Base-by-base conservation (phyloP, 2,113 vertebrate genomes). In the Atractosteus spatula region DNA sequence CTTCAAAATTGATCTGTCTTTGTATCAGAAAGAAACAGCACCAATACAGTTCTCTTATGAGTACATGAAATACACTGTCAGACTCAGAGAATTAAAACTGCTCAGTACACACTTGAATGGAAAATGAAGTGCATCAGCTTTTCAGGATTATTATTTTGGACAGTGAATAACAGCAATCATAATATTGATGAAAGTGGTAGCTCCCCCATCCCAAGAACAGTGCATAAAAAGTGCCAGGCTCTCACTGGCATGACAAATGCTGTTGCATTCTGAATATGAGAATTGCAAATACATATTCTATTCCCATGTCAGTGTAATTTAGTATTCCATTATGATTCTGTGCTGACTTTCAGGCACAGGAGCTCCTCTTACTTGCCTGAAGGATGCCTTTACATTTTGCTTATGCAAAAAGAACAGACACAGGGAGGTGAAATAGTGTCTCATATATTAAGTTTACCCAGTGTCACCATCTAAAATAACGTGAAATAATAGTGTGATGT, bases 291-390 rank as follows among this genome's bases (percentile, higher is more conserved):
- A 86, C 82, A 83, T 89, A 83, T 87, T 87, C 74, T 64, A 80
- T 73, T 80, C 66, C 72, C 76, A 73, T 74, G 78, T 86, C 81
- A 70, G 82, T 74, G 85, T 89, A 82, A 89, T 89, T 85, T 89
- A 84, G 74, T 84, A 84, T 87, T 88, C 82, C 85, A 90, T 90
- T 88, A 89, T 70, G 59, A 80, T 66, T 71, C 2, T 7, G 11
- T 72, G 77, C 77, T 77, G 75, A 80, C 79, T 76, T 62, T 54
- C 16, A 56, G 78, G 71, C 65, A 3, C 71, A 71, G 75, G 65
- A 54, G 51, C 68, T 62, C 54, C 43, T 69, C 75, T 55, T 71
- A 56, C 64, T 17, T 41, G 68, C 71, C 74, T 78, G 74, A 77
- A 79, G 72, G 71, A 81, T 82, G 71, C 75, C 77, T 80, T 81